Base-by-base conservation (phyloP, 2,888 invertebrate genomes). In the Amphiduros pacificus region DNA sequence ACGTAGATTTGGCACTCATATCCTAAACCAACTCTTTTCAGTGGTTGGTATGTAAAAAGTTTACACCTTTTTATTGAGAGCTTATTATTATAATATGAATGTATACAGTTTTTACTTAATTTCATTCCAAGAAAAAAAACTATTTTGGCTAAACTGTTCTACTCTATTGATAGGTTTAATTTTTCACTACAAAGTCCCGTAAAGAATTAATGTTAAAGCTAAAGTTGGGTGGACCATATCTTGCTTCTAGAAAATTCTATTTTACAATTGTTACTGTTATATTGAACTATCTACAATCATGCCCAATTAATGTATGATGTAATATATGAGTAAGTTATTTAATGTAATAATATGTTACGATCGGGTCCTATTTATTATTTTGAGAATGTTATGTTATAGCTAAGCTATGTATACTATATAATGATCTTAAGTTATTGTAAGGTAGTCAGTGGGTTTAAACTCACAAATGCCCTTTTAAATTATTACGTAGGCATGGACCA, bases 361-460 rank as follows among this genome's bases (percentile, higher is more conserved):
- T 20, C 44, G 22, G 44, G 44, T 44, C 44, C 22, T 44, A 44
- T 20, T 44, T 44, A 50, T 36, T 58, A 50, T 58, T 32, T 58
- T 50, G 28, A 31, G 41, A 41, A 41, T 55, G 41, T 55, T 58
- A 58, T 58, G 58, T 58, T 58, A 50, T 58, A 58, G 50, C 49
- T 24, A 49, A 51, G 58, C 50, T 58, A 58, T 58, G 51, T 49
- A 48, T 58, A 58, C 48, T 58, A 58, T 49, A 58, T 27, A 17
- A 58, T 51, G 49, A 44, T 44, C 50, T 58, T 58, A 49, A 55
- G 36, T 55, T 55, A 55, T 55, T 55, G 36, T 40, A 41, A 28
- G 26, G 55, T 55, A 41, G 55, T n/a, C 20, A 55, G 26, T 24
- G 40, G 55, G 55, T 36, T 54, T 54, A 9, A 11, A 20, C 20